Evolutionary conservation across 2,888 invertebrate genomes (phyloP), one percentile per base, ranked within the genome.

Genomic region (Sthenelais limicola): DNA sequence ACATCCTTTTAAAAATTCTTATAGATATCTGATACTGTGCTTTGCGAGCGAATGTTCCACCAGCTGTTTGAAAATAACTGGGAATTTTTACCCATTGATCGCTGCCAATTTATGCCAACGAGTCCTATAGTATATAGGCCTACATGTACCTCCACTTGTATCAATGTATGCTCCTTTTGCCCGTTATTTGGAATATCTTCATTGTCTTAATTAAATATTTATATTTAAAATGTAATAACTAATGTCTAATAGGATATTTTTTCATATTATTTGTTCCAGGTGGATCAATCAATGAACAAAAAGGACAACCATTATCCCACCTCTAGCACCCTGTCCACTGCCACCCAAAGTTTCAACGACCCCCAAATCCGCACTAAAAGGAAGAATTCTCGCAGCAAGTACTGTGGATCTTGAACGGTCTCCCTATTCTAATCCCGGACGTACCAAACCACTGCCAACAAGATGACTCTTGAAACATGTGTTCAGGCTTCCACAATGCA

Each of bases 361-460:
- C 71, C 68, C 21, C 51, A 51, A 28, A 43, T 67, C n/a, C 49
- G 74, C n/a, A 52, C 62, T 5, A 74, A 74, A 33, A 56, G 74
- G 7, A 74, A 72, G 54, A 74, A 74, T 49, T 72, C 72, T 32
- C 28, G 74, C 15, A 71, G 71, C 71, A 74, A 74, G 68, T 74
- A 74, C 47, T 74, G 74, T 47, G 74, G 74, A 35, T 74, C 74
- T 74, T 74, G 72, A 74, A 72, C 51, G 24, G 33, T 9, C 33
- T 48, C 30, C 62, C 26, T 26, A 52, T 28, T 28, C n/a, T 18
- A 48, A 56, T 33, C 51, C 67, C 62, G 62, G 71, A 71, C 66
- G 35, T 62, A 58, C 33, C 38, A 3, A 15, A 26, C 33, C 28
- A 58, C 21, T 35, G 30, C 38, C 47, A 33, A 30, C 69, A 52